phyloP scores from a whole-genome alignment of 2,888 invertebrate species.

The Lasius platythorax region DNA sequence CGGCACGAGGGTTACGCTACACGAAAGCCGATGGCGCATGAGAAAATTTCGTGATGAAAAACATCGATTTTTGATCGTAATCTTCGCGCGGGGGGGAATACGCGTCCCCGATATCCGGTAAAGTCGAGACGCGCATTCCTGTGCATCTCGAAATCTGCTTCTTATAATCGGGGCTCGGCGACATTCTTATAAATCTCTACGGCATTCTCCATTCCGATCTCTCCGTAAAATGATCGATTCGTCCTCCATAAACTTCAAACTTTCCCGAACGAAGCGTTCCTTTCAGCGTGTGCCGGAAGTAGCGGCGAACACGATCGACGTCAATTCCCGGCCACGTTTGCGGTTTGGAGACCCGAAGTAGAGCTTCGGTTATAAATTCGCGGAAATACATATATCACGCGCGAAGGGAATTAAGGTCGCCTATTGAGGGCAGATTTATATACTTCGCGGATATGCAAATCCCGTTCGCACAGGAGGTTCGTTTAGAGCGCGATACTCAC shows the following conservation, averaged over 20 bases:
- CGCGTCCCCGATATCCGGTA: not conserved
- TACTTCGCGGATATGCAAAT: slow-evolving; percentile 2
- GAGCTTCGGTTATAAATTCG: slow-evolving; percentile 48
- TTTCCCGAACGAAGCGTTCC: not conserved
- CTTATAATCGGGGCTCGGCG: not conserved
- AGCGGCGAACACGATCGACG: not conserved
- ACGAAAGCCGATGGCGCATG: slow-evolving; percentile 36
- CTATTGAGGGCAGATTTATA: slow-evolving; percentile 29
- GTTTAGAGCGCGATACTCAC: slow-evolving; percentile 53
- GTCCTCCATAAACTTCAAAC: not conserved
- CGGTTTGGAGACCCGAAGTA: not conserved
- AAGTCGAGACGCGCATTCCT: not conserved
- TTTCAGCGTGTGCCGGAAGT: not conserved
- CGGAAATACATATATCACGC: slow-evolving; percentile 62
- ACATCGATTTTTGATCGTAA: not conserved
- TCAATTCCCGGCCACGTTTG: not conserved
- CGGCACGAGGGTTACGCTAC: not conserved
- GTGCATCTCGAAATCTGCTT: not conserved
- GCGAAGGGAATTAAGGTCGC: slow-evolving; percentile 67
- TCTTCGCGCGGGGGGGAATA: not conserved
- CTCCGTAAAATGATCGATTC: slow-evolving; percentile 9
- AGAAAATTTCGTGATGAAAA: slow-evolving; percentile 21
- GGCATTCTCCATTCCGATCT: not conserved
- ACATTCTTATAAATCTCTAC: not conserved
- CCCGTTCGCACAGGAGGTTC: slow-evolving; percentile 34